phyloP scores from a whole-genome alignment of 1,140 invertebrate genomes.

The Protaetia brevitarsis region DNA sequence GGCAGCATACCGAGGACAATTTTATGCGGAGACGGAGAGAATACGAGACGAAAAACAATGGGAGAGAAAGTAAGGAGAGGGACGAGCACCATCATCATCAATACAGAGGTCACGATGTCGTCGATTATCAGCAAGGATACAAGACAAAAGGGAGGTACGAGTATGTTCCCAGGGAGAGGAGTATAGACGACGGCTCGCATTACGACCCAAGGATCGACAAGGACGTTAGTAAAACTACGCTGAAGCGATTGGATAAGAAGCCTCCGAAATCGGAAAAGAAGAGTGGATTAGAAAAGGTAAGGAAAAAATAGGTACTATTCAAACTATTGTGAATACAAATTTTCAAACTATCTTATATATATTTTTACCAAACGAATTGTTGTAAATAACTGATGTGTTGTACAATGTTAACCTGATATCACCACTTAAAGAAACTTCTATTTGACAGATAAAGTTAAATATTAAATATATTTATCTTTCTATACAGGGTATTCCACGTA shows the following conservation, averaged over 20 bases:
- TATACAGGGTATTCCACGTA: no score
- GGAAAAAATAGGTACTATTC: no score
- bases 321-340: no score
- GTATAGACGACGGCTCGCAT: constrained; percentile 60
- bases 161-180: constrained; percentile 60
- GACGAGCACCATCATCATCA: constrained; percentile 35
- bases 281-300: constrained; percentile 64
- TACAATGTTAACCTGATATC: no score
- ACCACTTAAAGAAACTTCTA: no score
- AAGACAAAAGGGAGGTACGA: constrained; percentile 48
- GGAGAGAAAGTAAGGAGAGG: constrained; percentile 31
- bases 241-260: constrained; percentile 54
- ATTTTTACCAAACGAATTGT: no score
- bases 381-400: no score
- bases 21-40: constrained; percentile 50
- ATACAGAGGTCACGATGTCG: constrained; percentile 32
- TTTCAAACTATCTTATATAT: no score
- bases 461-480: no score
- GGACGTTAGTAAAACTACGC: constrained; percentile 47
- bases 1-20: constrained; percentile 62
- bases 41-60: constrained; percentile 42
- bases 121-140: constrained; percentile 43
- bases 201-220: constrained; percentile 60
- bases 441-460: no score
- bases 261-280: constrained; percentile 60